Base-by-base conservation (phyloP, 2,797 vertebrate species). In the Pseudopleuronectes americanus region DNA sequence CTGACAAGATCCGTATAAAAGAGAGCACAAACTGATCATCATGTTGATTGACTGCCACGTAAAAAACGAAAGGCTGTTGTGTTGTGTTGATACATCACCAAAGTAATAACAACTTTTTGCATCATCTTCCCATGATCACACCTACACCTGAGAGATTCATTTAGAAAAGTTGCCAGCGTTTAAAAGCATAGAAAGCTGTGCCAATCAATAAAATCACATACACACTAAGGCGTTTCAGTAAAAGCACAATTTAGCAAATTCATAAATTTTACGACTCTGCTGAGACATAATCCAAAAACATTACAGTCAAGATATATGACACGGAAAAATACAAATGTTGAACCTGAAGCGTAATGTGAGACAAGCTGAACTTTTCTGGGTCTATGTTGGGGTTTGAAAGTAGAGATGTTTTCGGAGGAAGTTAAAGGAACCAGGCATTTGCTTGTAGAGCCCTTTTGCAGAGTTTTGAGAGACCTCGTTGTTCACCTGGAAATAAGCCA, bases 361-460 rank as follows among this genome's bases (percentile, higher is more conserved):
- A n/a, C 21, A 10, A 21, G 9, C 13, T 7, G 28, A 58, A 36
- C 26, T 67, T 10, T 26, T 19, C 19, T 16, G 3, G 28, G 12
- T 10, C 19, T 76, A 69, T 1, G 52, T 1, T 7, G 41, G 52
- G 22, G 52, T 38, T 72, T 70, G 53, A 67, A 99, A 99, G 87
- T 95, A 96, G 68, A 99, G 90, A 33, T 71, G 93, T 80, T 98
- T 99, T 54, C 97, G 96, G 31, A 99, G 97, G 64, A 96, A 99
- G 80, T 97, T 98, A 84, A 99, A 97, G 26, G 93, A 96, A 49
- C 96, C 96, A 0, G 98, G 97, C 64, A 98, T 99, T 91, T 99
- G 98, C 76, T 99, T 99, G 92, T 94, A 98, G 58, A 68, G 61
- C 0, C 96, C 97, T 89, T 94, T 96, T 57, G 93, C 94, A 0